Evolutionary conservation across 2,888 invertebrate species (phyloP).

Genomic region (Conistra vaccinii): DNA sequence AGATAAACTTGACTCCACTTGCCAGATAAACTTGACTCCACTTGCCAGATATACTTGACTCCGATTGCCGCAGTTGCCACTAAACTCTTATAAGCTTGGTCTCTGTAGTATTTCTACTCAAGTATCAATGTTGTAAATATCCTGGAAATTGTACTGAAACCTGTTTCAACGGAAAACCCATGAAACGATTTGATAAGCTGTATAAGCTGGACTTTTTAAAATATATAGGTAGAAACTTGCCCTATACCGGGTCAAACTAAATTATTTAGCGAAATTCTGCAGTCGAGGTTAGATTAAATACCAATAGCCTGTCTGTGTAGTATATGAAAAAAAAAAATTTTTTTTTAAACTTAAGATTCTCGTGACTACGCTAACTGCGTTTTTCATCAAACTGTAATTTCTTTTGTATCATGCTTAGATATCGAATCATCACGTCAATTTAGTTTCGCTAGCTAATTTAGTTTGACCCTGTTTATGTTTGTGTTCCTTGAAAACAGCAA

Average conservation of each 20-base stretch:
- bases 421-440: not conserved
- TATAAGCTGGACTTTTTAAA: not conserved
- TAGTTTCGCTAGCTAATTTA: not conserved
- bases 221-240: not conserved
- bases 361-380: not conserved
- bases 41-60: no score
- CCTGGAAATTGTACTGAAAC: not conserved
- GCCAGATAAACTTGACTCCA: no score
- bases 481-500: no score
- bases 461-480: not conserved
- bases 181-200: not conserved
- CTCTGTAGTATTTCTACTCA: not conserved
- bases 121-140: not conserved
- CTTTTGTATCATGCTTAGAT: not conserved
- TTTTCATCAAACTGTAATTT: not conserved
- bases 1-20: no score
- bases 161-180: not conserved
- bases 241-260: not conserved
- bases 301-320: not conserved
- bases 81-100: constrained; percentile 3
- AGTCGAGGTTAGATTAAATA: not conserved
- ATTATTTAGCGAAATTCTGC: not conserved
- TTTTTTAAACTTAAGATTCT: not conserved
- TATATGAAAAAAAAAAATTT: not conserved
- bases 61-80: no score